Evolutionary conservation across 2,797 vertebrate species (phyloP).

Genomic region (Pipistrellus pipistrellus): DNA sequence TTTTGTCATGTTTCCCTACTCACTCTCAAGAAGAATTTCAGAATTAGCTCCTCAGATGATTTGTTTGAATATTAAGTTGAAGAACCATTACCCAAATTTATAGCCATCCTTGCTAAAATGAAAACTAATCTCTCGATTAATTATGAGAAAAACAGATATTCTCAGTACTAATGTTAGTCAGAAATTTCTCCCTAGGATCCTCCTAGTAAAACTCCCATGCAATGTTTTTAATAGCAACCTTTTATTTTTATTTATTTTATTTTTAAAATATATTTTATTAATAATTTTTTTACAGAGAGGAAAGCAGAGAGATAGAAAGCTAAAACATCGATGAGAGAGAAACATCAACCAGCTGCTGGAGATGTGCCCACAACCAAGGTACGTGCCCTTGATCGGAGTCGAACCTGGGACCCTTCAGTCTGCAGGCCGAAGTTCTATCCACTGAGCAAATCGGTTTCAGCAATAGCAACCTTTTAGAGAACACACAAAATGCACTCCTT

Average conservation of each 20-base stretch:
- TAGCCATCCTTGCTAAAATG: not conserved
- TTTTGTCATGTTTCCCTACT: slow-evolving; percentile 20
- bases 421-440: too few relatives aligned
- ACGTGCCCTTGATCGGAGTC: too few relatives aligned
- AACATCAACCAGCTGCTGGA: too few relatives aligned
- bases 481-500: slow-evolving; percentile 14
- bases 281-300: too few relatives aligned
- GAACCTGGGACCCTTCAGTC: too few relatives aligned
- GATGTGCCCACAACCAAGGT: too few relatives aligned
- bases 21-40: not conserved
- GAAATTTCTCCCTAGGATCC: slow-evolving; percentile 24
- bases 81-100: slow-evolving; percentile 21
- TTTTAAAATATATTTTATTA: too few relatives aligned
- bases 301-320: too few relatives aligned
- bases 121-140: slow-evolving; percentile 20
- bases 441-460: too few relatives aligned
- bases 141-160: not conserved
- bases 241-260: not conserved
- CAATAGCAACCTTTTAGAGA: not conserved
- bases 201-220: not conserved
- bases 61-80: slow-evolving; percentile 10
- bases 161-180: slow-evolving; percentile 11
- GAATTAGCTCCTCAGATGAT: not conserved
- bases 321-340: too few relatives aligned
- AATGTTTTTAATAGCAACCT: not conserved